Conservation (phyloP, 1,140 invertebrate species). For the Magallana gigas region DNA sequence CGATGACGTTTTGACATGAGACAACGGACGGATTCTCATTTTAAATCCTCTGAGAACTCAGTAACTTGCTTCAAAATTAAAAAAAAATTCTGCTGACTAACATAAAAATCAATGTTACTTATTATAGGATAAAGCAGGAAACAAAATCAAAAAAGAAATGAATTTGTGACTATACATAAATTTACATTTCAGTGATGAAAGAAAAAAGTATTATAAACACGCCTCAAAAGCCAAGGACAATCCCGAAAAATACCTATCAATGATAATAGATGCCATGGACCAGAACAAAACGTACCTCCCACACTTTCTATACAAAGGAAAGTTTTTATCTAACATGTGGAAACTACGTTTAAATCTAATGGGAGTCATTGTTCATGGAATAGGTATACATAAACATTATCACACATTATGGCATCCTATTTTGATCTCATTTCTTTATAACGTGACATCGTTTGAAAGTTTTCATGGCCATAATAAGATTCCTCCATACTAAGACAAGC, state of each 20-base stretch:
- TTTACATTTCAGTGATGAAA: slow-evolving; percentile 20
- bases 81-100: too few species aligned
- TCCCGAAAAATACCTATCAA: slow-evolving; percentile 28
- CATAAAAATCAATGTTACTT: too few species aligned
- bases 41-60: too few species aligned
- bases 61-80: too few species aligned
- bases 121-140: too few species aligned
- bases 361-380: slow-evolving; percentile 29
- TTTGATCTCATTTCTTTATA: not conserved
- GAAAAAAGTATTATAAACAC: slow-evolving; percentile 45
- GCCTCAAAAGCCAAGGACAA: not conserved
- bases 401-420: not conserved
- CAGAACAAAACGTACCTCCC: slow-evolving; percentile 38
- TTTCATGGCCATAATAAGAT: too few species aligned
- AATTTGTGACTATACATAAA: not conserved
- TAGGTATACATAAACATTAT: not conserved
- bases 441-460: not conserved
- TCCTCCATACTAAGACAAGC: too few species aligned
- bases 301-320: not conserved
- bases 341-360: not conserved
- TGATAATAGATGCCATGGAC: slow-evolving; percentile 40
- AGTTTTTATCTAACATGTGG: slow-evolving; percentile 14
- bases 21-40: too few species aligned
- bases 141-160: too few species aligned
- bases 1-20: too few species aligned